Evolutionary conservation across 1,140 invertebrate species (phyloP), one percentile per base, ranked within the genome.

Genomic region (Drosophila punjabiensis): DNA sequence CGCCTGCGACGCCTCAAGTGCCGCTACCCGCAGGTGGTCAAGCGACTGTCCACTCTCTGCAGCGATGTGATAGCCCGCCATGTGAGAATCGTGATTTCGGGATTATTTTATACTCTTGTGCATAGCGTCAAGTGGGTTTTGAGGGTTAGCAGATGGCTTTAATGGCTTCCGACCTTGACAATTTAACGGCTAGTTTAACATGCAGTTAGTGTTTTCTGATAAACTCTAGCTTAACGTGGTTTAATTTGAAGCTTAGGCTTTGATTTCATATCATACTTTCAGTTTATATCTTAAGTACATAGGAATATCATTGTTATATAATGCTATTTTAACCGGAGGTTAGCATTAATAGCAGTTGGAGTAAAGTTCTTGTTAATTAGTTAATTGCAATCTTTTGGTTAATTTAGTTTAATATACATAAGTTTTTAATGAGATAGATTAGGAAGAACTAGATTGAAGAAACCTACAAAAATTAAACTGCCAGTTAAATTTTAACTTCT

Each of bases 1-100:
- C 70, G 79, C 13, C 76, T 81, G 64, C 81, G 86, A n/a, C 82
- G 92, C 53, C 70, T 77, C 48, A 91, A 89, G 62, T 82, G 79
- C 63, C 91, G 92, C 52, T 93, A 93, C 58, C 93, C 93, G 32
- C 93, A 93, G 75, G 86, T 84, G 66, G 93, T 93, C 20, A 93
- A 93, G 66, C 82, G 81, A 0, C 58, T 93, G n/a, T 92, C 93
- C 8, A 92, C 79, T 8, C 60, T 93, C 39, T 93, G 92, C 79
- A 93, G 92, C 71, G 91, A 93, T 77, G 79, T 92, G 45, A 87
- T 93, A 47, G 93, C 92, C 6, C 81, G 79, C 47, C 82, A 92
- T 83, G 93, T 93, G 79, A 78, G 92, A 16, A 28, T 28, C 14
- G 13, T 13, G 52, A n/a, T n/a, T n/a, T n/a, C n/a, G 8, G 24